phyloP scores from a whole-genome alignment of 2,797 vertebrate genomes.

The Odontamblyopus rebecca region DNA sequence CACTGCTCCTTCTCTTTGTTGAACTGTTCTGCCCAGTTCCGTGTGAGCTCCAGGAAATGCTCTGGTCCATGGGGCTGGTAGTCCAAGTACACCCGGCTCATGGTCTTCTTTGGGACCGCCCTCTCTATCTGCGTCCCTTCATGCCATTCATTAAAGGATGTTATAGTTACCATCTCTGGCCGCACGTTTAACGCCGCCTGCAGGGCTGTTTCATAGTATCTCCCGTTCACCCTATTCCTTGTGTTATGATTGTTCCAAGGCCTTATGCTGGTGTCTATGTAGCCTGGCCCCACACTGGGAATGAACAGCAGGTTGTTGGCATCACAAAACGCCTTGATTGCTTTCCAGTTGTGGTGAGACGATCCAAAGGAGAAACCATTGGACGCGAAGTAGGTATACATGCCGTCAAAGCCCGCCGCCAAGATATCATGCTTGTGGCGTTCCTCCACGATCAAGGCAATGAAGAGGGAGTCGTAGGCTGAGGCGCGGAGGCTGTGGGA shows the following conservation, averaged over 20 bases:
- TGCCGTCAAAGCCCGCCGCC: conserved; percentile 83
- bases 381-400: conserved; percentile 91
- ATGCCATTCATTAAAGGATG: conserved; percentile 91
- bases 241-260: conserved; percentile 94
- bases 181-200: conserved; percentile 83
- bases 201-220: conserved; percentile 88
- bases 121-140: conserved; percentile 92
- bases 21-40: conserved; percentile 86
- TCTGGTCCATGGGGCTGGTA: conserved; percentile 85
- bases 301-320: conserved; percentile 88
- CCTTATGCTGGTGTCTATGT: conserved; percentile 86
- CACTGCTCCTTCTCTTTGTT: conserved; percentile 88
- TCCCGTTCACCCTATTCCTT: conserved; percentile 87
- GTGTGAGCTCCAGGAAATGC: conserved; percentile 86
- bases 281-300: conserved; percentile 88
- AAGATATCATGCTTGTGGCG: conserved; percentile 88
- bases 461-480: conserved; percentile 83
- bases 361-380: conserved; percentile 91
- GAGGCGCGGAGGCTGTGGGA: conserved; percentile 84
- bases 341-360: conserved; percentile 90
- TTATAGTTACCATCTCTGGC: conserved; percentile 85
- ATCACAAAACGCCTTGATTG: conserved; percentile 87
- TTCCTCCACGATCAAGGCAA: conserved; percentile 87
- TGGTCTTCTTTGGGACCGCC: conserved; percentile 84
- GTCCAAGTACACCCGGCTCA: conserved; percentile 85